Conservation (phyloP, 2,888 invertebrate genomes). For the Tenodera sinensis region DNA sequence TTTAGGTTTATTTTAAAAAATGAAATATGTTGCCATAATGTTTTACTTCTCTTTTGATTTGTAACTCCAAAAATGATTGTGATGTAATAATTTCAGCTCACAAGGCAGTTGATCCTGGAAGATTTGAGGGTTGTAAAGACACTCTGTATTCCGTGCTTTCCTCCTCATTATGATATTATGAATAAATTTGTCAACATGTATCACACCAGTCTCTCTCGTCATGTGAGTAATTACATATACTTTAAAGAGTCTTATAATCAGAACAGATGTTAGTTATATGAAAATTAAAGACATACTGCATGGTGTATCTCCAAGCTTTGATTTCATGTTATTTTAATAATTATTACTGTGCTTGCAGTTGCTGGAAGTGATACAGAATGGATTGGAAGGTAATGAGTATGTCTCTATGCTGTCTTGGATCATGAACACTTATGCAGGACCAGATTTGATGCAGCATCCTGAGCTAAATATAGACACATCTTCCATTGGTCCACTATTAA, state of each 20-base stretch:
- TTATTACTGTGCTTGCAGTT: constrained; percentile 49
- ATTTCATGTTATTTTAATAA: not conserved
- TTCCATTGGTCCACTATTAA: constrained; percentile 72
- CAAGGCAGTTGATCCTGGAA: constrained; percentile 81
- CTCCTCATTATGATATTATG: constrained; percentile 90
- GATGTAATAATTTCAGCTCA: constrained; percentile 45
- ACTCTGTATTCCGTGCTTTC: constrained; percentile 89
- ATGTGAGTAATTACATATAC: constrained; percentile 53
- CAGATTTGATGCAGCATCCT: constrained; percentile 83
- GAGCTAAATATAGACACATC: constrained; percentile 74
- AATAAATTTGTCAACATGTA: constrained; percentile 91
- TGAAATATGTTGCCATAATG: not conserved
- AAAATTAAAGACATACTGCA: not conserved
- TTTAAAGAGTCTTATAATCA: not conserved
- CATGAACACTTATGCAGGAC: constrained; percentile 83
- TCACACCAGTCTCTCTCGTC: constrained; percentile 78
- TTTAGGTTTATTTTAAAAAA: not conserved
- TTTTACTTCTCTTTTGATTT: not conserved
- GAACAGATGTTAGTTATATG: not conserved
- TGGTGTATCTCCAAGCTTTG: not conserved
- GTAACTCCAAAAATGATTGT: not conserved
- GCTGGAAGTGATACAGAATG: constrained; percentile 81
- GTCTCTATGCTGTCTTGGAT: constrained; percentile 92
- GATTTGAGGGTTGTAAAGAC: constrained; percentile 89
- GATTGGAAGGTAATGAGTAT: constrained; percentile 93